Percentiles rank a stretch among this genome's conserved stretches.
These are phyloP conservation scores for Hypanus sabinus DNA, from an alignment of 2,113 vertebrate genomes.

Conservation along the genomic window DNA sequence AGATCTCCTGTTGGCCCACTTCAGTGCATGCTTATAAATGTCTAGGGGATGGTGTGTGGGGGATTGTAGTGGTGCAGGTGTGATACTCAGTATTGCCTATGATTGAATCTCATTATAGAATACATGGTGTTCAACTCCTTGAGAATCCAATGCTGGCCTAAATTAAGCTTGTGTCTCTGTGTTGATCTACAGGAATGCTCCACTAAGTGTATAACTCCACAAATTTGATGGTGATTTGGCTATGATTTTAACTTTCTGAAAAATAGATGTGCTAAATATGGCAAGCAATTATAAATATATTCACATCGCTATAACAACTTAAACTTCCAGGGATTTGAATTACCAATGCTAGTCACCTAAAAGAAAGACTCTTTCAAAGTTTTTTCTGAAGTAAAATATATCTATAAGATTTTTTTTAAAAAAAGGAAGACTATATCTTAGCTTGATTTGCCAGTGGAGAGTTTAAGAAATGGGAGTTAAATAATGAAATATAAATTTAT, in stretches of 20 bases:
- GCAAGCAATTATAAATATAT: background rate
- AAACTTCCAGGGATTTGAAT: background rate
- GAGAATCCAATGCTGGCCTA: background rate
- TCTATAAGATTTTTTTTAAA: background rate
- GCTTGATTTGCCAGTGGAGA: background rate
- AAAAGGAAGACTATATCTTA: background rate
- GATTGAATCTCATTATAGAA: background rate
- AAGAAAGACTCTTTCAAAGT: background rate
- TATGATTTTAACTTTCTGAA: background rate
- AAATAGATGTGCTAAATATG: background rate
- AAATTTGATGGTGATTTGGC: constrained; percentile 5
- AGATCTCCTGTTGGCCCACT: background rate
- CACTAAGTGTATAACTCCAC: background rate
- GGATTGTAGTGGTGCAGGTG: background rate
- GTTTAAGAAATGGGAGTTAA: background rate
- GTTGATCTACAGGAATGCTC: background rate
- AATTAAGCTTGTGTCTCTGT: background rate
- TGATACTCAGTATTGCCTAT: background rate
- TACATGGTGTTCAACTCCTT: background rate
- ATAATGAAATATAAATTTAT: background rate
- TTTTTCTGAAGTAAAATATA: background rate
- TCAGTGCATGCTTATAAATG: background rate
- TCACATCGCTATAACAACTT: background rate
- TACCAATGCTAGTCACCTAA: background rate
- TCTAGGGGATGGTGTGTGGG: background rate